phyloP scores from a whole-genome alignment of 2,888 invertebrate genomes.

The Calephelis perditalis region DNA sequence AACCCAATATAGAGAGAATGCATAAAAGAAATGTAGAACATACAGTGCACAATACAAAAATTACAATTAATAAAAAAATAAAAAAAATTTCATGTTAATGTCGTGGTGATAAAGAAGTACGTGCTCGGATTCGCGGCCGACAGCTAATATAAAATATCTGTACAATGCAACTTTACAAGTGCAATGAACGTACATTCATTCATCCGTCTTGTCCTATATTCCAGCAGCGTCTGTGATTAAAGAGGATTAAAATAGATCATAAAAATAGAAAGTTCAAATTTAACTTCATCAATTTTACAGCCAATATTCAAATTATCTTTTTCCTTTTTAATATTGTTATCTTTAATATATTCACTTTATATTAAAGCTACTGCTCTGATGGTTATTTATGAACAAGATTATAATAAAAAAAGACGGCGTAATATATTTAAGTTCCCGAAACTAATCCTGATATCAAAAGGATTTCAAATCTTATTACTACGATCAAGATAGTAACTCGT shows the following conservation, averaged over 20 bases:
- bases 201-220: slow-evolving; percentile 2
- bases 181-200: slow-evolving; percentile 4
- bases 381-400: background rate
- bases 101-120: too few relatives aligned
- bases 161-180: background rate
- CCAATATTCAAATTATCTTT: slow-evolving; percentile 4
- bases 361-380: background rate
- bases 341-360: background rate
- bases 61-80: too few relatives aligned
- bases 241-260: slow-evolving; percentile 9
- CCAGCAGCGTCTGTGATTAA: slow-evolving; percentile 8
- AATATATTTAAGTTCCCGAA: background rate
- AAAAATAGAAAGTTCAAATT: slow-evolving; percentile 9
- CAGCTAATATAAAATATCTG: too few relatives aligned
- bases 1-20: too few relatives aligned
- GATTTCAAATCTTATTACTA: background rate
- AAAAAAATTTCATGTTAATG: too few relatives aligned
- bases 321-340: background rate
- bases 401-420: background rate
- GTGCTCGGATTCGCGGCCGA: too few relatives aligned
- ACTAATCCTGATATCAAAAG: background rate
- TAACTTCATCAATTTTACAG: slow-evolving; percentile 6
- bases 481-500: too few relatives aligned
- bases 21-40: too few relatives aligned
- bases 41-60: too few relatives aligned